Base-by-base conservation (phyloP, 2,888 invertebrate species). In the Helobdella robusta region DNA sequence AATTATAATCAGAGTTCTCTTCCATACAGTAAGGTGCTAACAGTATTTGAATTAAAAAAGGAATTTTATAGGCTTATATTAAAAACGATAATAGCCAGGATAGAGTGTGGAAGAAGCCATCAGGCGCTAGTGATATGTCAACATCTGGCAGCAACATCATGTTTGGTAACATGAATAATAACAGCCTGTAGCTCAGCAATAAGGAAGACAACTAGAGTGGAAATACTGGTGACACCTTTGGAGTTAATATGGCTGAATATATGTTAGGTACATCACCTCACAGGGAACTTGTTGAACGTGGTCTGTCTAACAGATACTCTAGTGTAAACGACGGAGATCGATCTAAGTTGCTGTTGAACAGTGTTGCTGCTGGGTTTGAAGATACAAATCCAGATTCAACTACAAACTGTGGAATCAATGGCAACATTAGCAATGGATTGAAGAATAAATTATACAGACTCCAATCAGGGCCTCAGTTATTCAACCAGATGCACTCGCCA, bases 161-260 rank as follows among this genome's bases (percentile, higher is more conserved):
- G 25, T 54, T 54, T 54, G 54, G 25, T 5, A 30, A 28, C 30
- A 54, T 54, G 3, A 50, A 25, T 8, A n/a, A 25, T 18, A 25
- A 5, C n/a, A 32, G 32, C 25, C 23, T 32, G 4, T 54, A 30
- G n/a, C 32, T 48, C 50, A 20, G 48, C 30, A 62, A 62, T 28
- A 11, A 32, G 4, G 50, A 20, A 50, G 50, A 20, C 8, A 20
- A 20, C 20, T 6, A 25, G 50, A 20, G 20, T 11, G 50, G 50
- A n/a, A 50, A 20, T 50, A 25, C 20, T 11, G 66, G 66, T 1
- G 61, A 54, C 30, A 61, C 61, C 36, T 48, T 66, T 18, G 66
- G 66, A 28, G 61, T 66, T 30, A 66, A 66, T 58, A 66, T 66
- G 66, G 66, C 66, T 8, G 66, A 66, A 50, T 66, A 62, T 46